These are phyloP conservation scores for Epinephelus awoara DNA, from an alignment of 2,797 vertebrate species.

Conservation along the genomic window DNA sequence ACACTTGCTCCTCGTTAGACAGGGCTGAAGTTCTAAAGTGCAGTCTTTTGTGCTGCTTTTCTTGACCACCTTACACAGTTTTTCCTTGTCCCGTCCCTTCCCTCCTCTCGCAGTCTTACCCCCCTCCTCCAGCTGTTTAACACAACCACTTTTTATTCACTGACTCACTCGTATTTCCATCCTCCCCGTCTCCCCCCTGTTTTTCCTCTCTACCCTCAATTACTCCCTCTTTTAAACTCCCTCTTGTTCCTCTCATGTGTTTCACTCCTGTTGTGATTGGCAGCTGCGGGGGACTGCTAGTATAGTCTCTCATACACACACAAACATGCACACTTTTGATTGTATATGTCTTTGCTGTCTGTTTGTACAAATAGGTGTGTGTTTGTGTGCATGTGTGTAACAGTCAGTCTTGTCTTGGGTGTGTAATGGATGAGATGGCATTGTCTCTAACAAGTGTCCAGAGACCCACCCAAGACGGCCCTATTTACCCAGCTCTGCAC, in stretches of 20 bases:
- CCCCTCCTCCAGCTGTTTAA: conserved; percentile 33
- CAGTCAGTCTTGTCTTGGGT: conserved; percentile 60
- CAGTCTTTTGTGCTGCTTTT: conserved; percentile 23
- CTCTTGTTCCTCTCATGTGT: conserved; percentile 21
- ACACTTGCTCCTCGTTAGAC: conserved; percentile 1
- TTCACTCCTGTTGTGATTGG: conserved; percentile 63
- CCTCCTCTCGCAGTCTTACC: conserved; percentile 26
- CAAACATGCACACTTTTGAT: conserved; percentile 27
- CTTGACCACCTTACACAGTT: conserved; percentile 46
- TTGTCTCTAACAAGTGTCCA: conserved; percentile 83
- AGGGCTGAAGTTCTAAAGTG: conserved; percentile 13
- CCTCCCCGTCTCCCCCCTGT: conserved; percentile 2
- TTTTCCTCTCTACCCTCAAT: conserved; percentile 42
- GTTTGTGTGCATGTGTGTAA: conserved; percentile 28
- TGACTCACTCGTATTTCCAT: conserved; percentile 69
- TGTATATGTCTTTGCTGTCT: conserved; percentile 34
- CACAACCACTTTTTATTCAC: conserved; percentile 56
- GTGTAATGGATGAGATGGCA: conserved; percentile 75
- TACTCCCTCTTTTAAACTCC: conserved; percentile 28
- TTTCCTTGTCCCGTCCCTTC: conserved; percentile 46
- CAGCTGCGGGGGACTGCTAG: conserved; percentile 24
- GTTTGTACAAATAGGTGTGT: conserved; percentile 27
- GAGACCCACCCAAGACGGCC: conserved; percentile 77
- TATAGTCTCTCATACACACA: neutral
- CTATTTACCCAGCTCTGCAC: conserved; percentile 79